Evolutionary conservation across 2,797 vertebrate species (phyloP), one percentile per base, ranked within the genome.

Genomic region (Galaxias olidus): DNA sequence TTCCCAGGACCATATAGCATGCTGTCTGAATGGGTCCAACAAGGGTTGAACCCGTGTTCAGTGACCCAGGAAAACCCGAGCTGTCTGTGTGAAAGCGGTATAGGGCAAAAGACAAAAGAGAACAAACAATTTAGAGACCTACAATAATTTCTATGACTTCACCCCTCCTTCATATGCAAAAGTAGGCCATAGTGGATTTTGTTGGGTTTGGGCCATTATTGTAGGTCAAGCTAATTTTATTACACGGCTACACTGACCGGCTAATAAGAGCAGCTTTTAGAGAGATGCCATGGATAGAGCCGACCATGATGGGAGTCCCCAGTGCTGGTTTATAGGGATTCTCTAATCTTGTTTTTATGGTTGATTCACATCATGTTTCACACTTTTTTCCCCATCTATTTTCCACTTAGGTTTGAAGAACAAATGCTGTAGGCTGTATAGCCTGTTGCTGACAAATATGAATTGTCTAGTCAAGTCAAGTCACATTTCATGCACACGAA

Each of bases 261-360:
- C 30, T 30, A 56, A 63, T 60, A 59, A 47, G 9, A 14, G 10
- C 2, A 1, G 9, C 13, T 47, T 4, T 47, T 10, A 75, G 71
- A 79, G 72, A 81, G 63, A 30, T 6, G 30, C 30, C 6, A 2
- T 30, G 30, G 30, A 30, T 30, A 30, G 30, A 30, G 30, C 30
- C 73, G 77, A 84, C 88, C 84, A 89, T 85, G 86, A 73, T 87
- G n/a, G n/a, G n/a, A 84, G 79, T 87, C 82, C 80, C 78, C 77
- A 69, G 63, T 88, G 82, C 30, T 30, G 2, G 30, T 30, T 75
- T 84, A 85, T 84, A 74, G 81, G 83, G 79, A 65, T 62, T 80
- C 80, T 79, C 83, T 87, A 86, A 86, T 89, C 85, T 87, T 76
- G 72, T 72, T 72, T 83, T 76, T 78, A 90, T 85, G 84, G 74